Percentiles rank a stretch among this genome's conserved stretches.
Evolutionary conservation across 2,888 invertebrate species (phyloP).

Genomic region (Cerceris ruficornis): DNA sequence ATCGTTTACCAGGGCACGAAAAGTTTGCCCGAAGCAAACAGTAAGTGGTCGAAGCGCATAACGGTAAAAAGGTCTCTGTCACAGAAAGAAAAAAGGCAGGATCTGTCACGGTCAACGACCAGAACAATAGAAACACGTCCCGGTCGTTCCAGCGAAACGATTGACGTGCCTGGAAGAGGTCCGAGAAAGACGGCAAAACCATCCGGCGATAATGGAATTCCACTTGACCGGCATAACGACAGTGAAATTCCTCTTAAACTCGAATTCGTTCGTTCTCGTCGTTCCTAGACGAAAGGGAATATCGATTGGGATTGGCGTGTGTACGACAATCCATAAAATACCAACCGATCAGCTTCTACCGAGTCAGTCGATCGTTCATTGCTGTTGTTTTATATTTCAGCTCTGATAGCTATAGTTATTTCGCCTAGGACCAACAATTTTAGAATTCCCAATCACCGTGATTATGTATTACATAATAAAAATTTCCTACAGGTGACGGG

Average conservation of each 20-base stretch:
- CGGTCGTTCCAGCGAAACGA: constrained; percentile 30
- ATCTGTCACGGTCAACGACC: constrained; percentile 52
- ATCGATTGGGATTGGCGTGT: background rate
- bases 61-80: constrained; percentile 35
- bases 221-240: constrained; percentile 18
- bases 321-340: background rate
- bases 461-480: too few relatives aligned
- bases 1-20: constrained; percentile 20
- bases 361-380: too few relatives aligned
- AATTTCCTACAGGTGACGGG: too few relatives aligned
- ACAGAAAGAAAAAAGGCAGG: constrained; percentile 3
- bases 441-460: too few relatives aligned
- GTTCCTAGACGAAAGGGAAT: constrained; percentile 3
- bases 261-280: background rate
- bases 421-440: too few relatives aligned
- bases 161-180: constrained; percentile 8
- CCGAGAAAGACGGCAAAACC: constrained; percentile 3
- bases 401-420: too few relatives aligned
- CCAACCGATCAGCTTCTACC: background rate
- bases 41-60: constrained; percentile 27
- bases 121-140: constrained; percentile 50
- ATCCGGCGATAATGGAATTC: constrained; percentile 14
- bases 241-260: constrained; percentile 17
- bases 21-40: constrained; percentile 14
- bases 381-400: too few relatives aligned